Evolutionary conservation across 2,888 invertebrate species (phyloP).

Genomic region (Pherbina coryleti): DNA sequence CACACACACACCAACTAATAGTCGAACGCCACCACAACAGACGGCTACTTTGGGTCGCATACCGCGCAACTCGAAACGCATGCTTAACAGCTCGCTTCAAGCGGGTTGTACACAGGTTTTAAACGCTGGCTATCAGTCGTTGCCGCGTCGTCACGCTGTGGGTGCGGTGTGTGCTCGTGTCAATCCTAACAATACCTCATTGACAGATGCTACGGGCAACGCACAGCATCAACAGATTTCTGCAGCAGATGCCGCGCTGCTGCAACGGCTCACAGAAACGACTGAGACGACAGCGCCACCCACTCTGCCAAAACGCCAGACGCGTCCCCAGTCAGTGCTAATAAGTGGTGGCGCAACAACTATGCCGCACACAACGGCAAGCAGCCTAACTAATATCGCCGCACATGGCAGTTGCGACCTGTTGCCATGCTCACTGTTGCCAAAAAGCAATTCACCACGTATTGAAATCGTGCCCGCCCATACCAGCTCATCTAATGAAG

Average conservation of each 20-base stretch:
- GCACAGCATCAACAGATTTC: background rate
- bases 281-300: slow-evolving; percentile 30
- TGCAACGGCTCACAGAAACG: background rate
- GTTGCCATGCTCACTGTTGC: slow-evolving; percentile 39
- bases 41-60: slow-evolving; percentile 46
- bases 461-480: slow-evolving; percentile 25
- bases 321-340: slow-evolving; percentile 10
- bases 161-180: slow-evolving; percentile 34
- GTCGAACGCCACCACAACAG: slow-evolving; percentile 40
- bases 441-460: slow-evolving; percentile 10
- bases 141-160: slow-evolving; percentile 12
- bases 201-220: slow-evolving; percentile 42
- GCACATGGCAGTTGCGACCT: slow-evolving; percentile 54
- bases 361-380: background rate
- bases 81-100: background rate
- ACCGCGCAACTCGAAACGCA: slow-evolving; percentile 20
- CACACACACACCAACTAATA: slow-evolving; percentile 15
- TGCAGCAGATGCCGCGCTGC: background rate
- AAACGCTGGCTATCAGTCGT: slow-evolving; percentile 23
- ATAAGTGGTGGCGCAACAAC: background rate
- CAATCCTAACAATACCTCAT: slow-evolving; percentile 49
- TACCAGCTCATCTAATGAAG: background rate
- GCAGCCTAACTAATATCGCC: slow-evolving; percentile 42
- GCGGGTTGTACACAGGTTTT: background rate
- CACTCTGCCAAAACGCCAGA: slow-evolving; percentile 45